phyloP scores from a whole-genome alignment of 2,113 vertebrate genomes.

The Ptilorrhoa leucosticta region DNA sequence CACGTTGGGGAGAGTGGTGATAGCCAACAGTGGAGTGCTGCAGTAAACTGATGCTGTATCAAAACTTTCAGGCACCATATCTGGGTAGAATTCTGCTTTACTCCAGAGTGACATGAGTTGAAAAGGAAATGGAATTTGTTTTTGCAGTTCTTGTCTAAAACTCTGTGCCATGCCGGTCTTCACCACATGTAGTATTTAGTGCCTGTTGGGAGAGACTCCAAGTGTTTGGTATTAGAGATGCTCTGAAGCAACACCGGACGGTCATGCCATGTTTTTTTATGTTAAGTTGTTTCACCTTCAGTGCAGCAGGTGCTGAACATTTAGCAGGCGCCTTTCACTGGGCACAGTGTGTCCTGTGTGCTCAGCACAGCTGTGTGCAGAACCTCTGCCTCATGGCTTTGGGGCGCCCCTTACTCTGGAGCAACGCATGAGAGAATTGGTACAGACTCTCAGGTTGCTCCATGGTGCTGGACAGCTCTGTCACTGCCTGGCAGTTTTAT shows the following conservation, averaged over 20 bases:
- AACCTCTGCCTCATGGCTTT: background rate
- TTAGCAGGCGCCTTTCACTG: background rate
- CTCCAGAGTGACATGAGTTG: background rate
- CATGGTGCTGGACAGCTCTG: constrained; percentile 8
- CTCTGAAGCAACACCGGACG: background rate
- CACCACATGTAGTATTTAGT: background rate
- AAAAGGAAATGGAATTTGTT: background rate
- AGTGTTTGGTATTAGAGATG: background rate
- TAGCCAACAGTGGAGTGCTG: background rate
- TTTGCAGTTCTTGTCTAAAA: background rate
- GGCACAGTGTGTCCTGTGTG: background rate
- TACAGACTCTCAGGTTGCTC: background rate
- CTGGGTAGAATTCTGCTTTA: background rate
- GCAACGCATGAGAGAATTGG: background rate
- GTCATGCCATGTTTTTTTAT: background rate
- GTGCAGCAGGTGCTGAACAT: background rate
- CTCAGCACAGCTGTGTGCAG: background rate
- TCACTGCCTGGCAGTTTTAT: background rate
- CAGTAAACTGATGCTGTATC: background rate
- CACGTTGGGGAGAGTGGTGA: background rate
- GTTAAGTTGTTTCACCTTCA: background rate
- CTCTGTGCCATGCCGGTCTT: background rate
- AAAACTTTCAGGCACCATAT: background rate
- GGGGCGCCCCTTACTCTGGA: background rate
- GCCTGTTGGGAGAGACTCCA: background rate